A percentile compares a stretch with the other conserved stretches of the same genome.
Conservation (phyloP, 2,797 vertebrate genomes). For the Phoxinus dragarum region DNA sequence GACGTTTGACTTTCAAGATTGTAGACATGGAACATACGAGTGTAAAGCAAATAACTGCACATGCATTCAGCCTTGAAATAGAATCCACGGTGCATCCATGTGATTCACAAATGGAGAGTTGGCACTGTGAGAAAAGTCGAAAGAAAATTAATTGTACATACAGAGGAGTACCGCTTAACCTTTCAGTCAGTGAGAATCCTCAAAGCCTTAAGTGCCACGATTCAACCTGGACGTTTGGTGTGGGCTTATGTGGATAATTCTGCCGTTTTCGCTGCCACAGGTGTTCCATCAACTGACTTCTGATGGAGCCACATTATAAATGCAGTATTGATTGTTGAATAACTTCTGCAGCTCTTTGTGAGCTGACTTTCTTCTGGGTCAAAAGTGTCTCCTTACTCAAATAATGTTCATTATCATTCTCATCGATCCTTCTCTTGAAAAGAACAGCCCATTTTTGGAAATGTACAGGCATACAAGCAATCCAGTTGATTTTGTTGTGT, state of each 20-base stretch:
- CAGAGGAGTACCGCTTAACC: constrained; percentile 16
- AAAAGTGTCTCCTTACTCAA: constrained; percentile 26
- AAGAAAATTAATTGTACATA: constrained; percentile 26
- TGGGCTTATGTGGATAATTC: constrained; percentile 32
- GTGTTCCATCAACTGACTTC: constrained; percentile 35
- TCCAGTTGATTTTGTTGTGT: background rate
- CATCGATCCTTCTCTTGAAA: constrained; percentile 25
- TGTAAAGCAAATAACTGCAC: constrained; percentile 29
- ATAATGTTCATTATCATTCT: constrained; percentile 39
- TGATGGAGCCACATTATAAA: constrained; percentile 27
- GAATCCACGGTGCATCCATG: background rate
- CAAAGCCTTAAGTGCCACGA: constrained; percentile 30
- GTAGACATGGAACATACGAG: constrained; percentile 27
- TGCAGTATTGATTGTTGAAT: constrained; percentile 44
- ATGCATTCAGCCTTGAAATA: constrained; percentile 22
- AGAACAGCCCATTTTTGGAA: background rate
- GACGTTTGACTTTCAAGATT: constrained; percentile 1
- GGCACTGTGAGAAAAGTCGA: background rate
- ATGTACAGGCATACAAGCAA: background rate
- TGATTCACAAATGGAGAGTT: background rate
- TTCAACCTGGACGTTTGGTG: constrained; percentile 21
- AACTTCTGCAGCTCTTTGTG: constrained; percentile 30
- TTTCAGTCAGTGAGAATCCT: constrained; percentile 31
- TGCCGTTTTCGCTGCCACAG: background rate
- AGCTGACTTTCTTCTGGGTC: constrained; percentile 27